Evolutionary conservation across 2,797 vertebrate genomes (phyloP), one percentile per base, ranked within the genome.

Genomic region (Limosa lapponica): DNA sequence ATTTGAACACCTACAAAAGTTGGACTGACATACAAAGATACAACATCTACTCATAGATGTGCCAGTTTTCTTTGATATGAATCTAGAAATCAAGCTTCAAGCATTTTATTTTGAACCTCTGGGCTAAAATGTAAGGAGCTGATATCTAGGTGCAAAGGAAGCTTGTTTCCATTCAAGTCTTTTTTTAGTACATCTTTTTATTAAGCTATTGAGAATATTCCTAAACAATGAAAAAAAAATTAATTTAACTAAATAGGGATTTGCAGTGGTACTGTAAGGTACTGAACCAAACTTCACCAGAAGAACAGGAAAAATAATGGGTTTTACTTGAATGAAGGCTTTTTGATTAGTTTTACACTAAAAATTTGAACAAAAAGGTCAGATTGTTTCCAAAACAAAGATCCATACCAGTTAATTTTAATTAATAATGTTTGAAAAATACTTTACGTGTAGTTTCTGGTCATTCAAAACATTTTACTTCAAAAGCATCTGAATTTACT

Each of bases 31-130:
- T 69, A 57, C 19, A 91, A 94, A 94, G 54, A 52, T 32, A 58
- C 43, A 89, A 64, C 19, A 84, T 61, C n/a, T 86, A 73, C 82
- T 59, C 20, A 66, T 72, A 57, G 12, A 61, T 64, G 37, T 90
- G 62, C 62, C 59, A 74, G 44, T 43, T 91, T 43, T 81, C 37
- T 69, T 90, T 4, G 3, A 61, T 72, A 72, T 17, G 37, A 90
- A 95, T 82, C 66, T 84, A 75, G 80, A 81, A 90, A 72, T 61
- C 23, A 79, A 85, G 46, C n/a, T 94, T 43, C 39, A 95, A 91
- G 91, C 43, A 83, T 73, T 92, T 91, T 70, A 23, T 73, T 94
- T 91, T 81, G 58, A 87, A 72, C 32, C 8, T 80, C 52, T 87
- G 28, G 34, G 66, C 23, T 34, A 91, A 83, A 92, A 77, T 24